Base-by-base conservation (phyloP, 2,888 invertebrate genomes). In the Scaptomyza flava region DNA sequence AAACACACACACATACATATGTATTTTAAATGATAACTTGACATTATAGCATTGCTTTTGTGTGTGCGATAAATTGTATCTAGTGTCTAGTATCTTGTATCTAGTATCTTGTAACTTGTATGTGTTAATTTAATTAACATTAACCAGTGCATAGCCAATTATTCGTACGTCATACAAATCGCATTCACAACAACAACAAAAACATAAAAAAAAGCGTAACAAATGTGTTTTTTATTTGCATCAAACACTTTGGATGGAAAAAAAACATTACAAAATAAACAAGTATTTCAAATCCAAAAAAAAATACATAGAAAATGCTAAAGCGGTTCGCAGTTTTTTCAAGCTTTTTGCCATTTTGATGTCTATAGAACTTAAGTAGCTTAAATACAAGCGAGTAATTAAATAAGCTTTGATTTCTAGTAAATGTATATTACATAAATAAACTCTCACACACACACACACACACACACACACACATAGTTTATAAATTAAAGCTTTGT, bases 301-400 rank as follows among this genome's bases (percentile, higher is more conserved):
- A 6, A 48, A 12, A 30, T 9, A 43, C 2, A 6, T 27, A 27
- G 27, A 27, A 27, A 6, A 68, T 58, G 75, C 74, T 84, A 75
- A 70, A 59, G 77, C 88, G 58, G 58, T 65, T 65, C 57, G 64
- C 46, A 68, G 50, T 52, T 87, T 83, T 84, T 73, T 86, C 73
- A 65, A 89, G 89, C 89, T 85, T 85, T 73, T 82, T 74, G 89
- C 83, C 47, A 69, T 73, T 84, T 89, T 89, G 82, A 77, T 81
- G 81, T 81, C 78, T 62, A 81, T 87, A 81, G 63, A 42, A 47
- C 45, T 69, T 70, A 83, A 87, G 79, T 87, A 84, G 85, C 78
- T 67, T 75, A 81, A 88, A 77, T 60, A 72, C 59, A 54, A 65
- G 53, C 64, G 56, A 68, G 57, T 53, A 54, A 80, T 53, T 64